A percentile compares a stretch with the other conserved stretches of the same genome.
phyloP scores from a whole-genome alignment of 2,797 vertebrate species.

The Poeciliopsis paucimaculata region DNA sequence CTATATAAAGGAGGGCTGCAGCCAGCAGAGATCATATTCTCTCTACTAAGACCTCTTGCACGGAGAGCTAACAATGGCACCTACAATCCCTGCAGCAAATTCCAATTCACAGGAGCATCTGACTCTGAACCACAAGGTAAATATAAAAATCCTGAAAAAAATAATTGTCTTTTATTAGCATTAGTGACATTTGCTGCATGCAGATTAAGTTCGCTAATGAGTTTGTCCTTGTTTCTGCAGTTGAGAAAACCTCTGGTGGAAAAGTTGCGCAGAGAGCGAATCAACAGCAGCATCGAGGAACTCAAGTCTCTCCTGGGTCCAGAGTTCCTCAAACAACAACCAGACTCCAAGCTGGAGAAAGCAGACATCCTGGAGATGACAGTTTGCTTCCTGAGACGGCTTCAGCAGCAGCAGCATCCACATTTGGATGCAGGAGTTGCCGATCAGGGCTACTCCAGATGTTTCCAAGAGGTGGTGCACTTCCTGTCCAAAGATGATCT shows the following conservation, averaged over 20 bases:
- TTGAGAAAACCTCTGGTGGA: constrained; percentile 86
- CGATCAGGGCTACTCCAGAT: constrained; percentile 59
- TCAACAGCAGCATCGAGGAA: constrained; percentile 78
- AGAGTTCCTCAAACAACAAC: constrained; percentile 78
- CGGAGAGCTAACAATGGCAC: constrained; percentile 79
- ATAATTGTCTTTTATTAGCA: background rate
- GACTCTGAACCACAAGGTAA: constrained; percentile 77
- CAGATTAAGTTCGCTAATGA: constrained; percentile 35
- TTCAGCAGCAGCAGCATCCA: constrained; percentile 34
- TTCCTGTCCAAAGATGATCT: constrained; percentile 64
- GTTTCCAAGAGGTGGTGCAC: constrained; percentile 56
- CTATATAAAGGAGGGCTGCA: constrained; percentile 84
- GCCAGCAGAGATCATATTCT: constrained; percentile 71
- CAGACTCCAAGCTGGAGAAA: constrained; percentile 84
- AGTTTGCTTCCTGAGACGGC: constrained; percentile 73
- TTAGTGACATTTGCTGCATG: background rate
- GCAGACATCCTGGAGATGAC: constrained; percentile 85
- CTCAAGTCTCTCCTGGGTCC: constrained; percentile 83
- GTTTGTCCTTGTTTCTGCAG: constrained; percentile 65
- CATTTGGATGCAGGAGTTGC: constrained; percentile 53
- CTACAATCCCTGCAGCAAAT: constrained; percentile 70
- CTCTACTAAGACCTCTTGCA: constrained; percentile 71
- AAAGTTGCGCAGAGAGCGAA: constrained; percentile 81
- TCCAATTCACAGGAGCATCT: constrained; percentile 67
- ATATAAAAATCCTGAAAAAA: constrained; percentile 16